Base-by-base conservation (phyloP, 1,140 invertebrate species). In the Oedothorax gibbosus region DNA sequence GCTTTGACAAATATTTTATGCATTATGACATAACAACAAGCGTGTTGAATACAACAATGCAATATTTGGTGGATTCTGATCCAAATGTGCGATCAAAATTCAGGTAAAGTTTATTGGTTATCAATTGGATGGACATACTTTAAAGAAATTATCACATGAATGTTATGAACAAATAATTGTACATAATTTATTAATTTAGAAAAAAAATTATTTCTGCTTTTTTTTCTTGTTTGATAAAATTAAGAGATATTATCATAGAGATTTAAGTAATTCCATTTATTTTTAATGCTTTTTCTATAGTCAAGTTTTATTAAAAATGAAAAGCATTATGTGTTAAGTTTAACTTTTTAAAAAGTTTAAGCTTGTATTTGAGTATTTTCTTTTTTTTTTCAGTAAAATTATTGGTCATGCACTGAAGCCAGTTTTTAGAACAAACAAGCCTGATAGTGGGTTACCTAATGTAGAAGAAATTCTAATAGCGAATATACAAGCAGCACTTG, bases 21-120 rank as follows among this genome's bases (percentile, higher is more conserved):
- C 81, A 84, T 68, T 73, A 53, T 50, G 50, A 84, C 56, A 57
- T 84, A 49, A 66, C 20, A 15, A 69, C 75, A 76, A 79, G 54
- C 50, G 20, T 85, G 20, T 75, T 85, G 49, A n/a, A 49, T 9
- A 3, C 49, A 54, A 5, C 57, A 50, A 72, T 85, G 75, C 54
- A 78, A 14, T 18, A 49, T 35, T 21, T 85, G 18, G 15, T 64
- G 14, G 75, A 78, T 64, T 12, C 64, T 18, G 68, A 85, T 66
- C 49, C 66, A n/a, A 50, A 21, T 64, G 65, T 85, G 11, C 49
- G 83, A 51, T 60, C 18, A 72, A 71, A 68, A 51, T 77, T 85
- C 35, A 72, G 83, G 75, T 78, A 85, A 68, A 69, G 53, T 65
- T 21, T 35, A 35, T 35, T 35, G 35, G 35, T 35, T 35, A 5